Conservation (phyloP, 1,140 invertebrate genomes). For the Micrasema minimum region DNA sequence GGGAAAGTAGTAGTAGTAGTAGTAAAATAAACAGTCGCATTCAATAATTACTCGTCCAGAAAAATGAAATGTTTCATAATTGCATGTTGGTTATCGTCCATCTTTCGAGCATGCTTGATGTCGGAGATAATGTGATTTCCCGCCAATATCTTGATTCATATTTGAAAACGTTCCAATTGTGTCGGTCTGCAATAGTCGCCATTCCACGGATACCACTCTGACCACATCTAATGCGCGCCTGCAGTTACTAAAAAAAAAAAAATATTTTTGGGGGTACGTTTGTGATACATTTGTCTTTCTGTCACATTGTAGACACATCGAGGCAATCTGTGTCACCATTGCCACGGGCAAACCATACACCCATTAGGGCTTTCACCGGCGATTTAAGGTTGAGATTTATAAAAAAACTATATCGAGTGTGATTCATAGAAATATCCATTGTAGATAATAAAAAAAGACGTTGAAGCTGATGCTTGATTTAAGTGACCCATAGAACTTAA, state of each 20-base stretch:
- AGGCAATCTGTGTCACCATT: slow-evolving; percentile 5
- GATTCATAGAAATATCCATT: too few relatives aligned
- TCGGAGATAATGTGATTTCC: slow-evolving; percentile 36
- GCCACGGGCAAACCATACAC: too few relatives aligned
- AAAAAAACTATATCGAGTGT: too few relatives aligned
- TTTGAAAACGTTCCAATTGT: neutral
- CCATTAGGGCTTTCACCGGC: too few relatives aligned
- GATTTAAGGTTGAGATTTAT: too few relatives aligned
- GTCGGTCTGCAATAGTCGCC: too few relatives aligned
- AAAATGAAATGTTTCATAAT: slow-evolving; percentile 7
- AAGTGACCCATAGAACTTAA: too few relatives aligned
- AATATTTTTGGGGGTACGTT: slow-evolving; percentile 29
- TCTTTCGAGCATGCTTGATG: slow-evolving; percentile 30
- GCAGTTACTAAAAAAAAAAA: too few relatives aligned
- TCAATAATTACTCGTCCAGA: neutral
- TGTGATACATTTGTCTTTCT: slow-evolving; percentile 36
- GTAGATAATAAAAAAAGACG: too few relatives aligned
- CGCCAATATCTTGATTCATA: slow-evolving; percentile 28
- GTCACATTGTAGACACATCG: slow-evolving; percentile 47
- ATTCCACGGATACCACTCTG: slow-evolving; percentile 43
- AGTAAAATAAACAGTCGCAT: too few relatives aligned
- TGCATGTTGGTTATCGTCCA: slow-evolving; percentile 14
- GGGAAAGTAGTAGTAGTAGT: too few relatives aligned
- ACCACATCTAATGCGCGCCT: neutral
- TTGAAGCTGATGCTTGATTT: too few relatives aligned